Evolutionary conservation across 1,140 invertebrate genomes (phyloP).

Genomic region (Meteorus sp.): DNA sequence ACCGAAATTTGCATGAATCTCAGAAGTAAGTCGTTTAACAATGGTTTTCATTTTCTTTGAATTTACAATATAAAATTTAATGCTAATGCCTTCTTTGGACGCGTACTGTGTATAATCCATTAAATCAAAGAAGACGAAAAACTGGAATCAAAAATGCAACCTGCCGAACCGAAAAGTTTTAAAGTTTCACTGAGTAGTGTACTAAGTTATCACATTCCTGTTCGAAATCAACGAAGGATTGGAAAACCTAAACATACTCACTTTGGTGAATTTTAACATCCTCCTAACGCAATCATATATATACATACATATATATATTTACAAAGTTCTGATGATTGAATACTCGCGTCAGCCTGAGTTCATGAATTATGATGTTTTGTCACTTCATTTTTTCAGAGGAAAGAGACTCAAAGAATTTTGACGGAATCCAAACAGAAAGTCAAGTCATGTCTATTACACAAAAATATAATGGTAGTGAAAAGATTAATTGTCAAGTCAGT

Average conservation of each 20-base stretch:
- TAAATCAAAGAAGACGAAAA: slow-evolving; percentile 44
- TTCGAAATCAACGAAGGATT: slow-evolving; percentile 44
- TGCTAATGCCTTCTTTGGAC: background rate
- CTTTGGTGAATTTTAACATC: slow-evolving; percentile 42
- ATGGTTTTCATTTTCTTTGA: background rate
- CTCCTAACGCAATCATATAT: background rate
- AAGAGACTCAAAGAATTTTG: slow-evolving; percentile 35
- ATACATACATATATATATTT: background rate
- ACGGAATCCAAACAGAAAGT: slow-evolving; percentile 44
- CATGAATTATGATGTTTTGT: too few species aligned
- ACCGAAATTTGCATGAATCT: slow-evolving; percentile 57
- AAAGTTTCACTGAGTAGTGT: slow-evolving; percentile 54
- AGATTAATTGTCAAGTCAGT: slow-evolving; percentile 63
- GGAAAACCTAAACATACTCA: slow-evolving; percentile 48
- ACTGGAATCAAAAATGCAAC: slow-evolving; percentile 49
- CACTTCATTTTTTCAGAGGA: slow-evolving; percentile 11
- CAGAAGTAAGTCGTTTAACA: slow-evolving; percentile 45
- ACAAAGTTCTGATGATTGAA: background rate
- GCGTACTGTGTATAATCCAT: slow-evolving; percentile 35
- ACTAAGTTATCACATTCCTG: slow-evolving; percentile 53
- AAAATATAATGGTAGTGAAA: slow-evolving; percentile 29
- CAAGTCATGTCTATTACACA: slow-evolving; percentile 41
- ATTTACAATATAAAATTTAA: background rate
- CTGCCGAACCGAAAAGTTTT: slow-evolving; percentile 54
- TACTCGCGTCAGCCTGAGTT: too few species aligned